phyloP scores from a whole-genome alignment of 2,113 vertebrate species.

The Kryptolebias marmoratus region DNA sequence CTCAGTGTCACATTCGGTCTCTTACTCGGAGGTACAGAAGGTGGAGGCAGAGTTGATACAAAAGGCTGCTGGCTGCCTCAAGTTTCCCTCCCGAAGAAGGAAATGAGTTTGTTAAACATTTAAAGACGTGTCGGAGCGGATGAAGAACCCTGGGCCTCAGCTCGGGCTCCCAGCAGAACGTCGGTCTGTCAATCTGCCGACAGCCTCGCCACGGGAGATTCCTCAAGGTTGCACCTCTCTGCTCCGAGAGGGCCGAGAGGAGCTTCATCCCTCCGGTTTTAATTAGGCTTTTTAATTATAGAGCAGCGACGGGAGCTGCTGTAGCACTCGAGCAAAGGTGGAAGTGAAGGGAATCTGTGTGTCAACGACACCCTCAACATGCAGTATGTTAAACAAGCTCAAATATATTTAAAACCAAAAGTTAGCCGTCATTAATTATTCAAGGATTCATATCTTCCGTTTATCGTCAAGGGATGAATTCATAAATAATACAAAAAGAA shows the following conservation, averaged over 20 bases:
- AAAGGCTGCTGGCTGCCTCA: background rate
- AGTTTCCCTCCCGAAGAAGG: background rate
- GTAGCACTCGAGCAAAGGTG: conserved; percentile 36
- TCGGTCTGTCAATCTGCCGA: conserved; percentile 25
- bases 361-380: background rate
- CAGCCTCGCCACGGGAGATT: conserved; percentile 11
- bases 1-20: no score
- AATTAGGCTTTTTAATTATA: conserved; percentile 70
- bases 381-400: no score
- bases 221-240: conserved; percentile 1
- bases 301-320: conserved; percentile 15
- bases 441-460: no score
- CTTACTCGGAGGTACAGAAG: no score
- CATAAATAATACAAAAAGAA: no score
- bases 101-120: conserved; percentile 33
- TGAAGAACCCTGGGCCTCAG: conserved; percentile 1
- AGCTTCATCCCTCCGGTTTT: conserved; percentile 52
- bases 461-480: no score
- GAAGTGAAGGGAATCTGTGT: conserved; percentile 7
- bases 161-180: conserved; percentile 16
- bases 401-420: no score
- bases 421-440: no score
- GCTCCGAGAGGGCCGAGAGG: conserved; percentile 12
- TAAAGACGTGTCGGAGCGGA: conserved; percentile 9
- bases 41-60: background rate